Evolutionary conservation across 53 echinoderm and acorn worm genomes (phyloP).

Genomic region (Astropecten irregularis): DNA sequence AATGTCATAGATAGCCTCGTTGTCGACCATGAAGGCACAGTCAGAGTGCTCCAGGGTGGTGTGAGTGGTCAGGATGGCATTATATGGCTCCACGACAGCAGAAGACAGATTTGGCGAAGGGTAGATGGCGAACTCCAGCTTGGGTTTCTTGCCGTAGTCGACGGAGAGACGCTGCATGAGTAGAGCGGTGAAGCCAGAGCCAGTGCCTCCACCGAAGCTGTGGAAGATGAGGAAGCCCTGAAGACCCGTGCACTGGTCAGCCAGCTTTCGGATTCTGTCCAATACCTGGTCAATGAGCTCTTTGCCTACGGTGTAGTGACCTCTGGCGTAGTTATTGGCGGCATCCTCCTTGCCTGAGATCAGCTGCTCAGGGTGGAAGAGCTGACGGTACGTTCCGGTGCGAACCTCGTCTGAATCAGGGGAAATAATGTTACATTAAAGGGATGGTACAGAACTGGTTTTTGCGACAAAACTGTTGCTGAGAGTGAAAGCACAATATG

Average conservation of each 20-base stretch:
- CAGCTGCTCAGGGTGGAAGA: too few species aligned
- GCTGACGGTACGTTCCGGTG: too few species aligned
- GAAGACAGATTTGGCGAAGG: conserved; percentile 72
- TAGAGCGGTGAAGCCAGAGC: conserved; percentile 54
- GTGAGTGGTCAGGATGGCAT: conserved; percentile 67
- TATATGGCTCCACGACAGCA: conserved; percentile 78
- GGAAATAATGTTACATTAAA: not conserved
- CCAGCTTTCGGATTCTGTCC: too few species aligned
- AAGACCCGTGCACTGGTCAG: conserved; percentile 51
- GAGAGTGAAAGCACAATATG: too few species aligned
- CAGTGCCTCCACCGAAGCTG: conserved; percentile 46
- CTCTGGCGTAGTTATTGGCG: too few species aligned
- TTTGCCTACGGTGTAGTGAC: too few species aligned
- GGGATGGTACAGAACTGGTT: too few species aligned
- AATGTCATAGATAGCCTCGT: conserved; percentile 85
- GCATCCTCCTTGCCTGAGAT: too few species aligned
- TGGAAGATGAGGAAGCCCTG: conserved; percentile 61
- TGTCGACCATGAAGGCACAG: conserved; percentile 82
- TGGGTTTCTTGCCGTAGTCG: conserved; percentile 86
- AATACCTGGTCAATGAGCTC: too few species aligned
- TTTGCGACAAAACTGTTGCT: not conserved
- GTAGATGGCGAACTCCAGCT: conserved; percentile 70
- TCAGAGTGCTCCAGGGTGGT: conserved; percentile 76
- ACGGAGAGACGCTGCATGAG: conserved; percentile 59
- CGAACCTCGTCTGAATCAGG: not conserved